Evolutionary conservation across 2,888 invertebrate species (phyloP).

Genomic region (Hirtodrosophila histrioides): DNA sequence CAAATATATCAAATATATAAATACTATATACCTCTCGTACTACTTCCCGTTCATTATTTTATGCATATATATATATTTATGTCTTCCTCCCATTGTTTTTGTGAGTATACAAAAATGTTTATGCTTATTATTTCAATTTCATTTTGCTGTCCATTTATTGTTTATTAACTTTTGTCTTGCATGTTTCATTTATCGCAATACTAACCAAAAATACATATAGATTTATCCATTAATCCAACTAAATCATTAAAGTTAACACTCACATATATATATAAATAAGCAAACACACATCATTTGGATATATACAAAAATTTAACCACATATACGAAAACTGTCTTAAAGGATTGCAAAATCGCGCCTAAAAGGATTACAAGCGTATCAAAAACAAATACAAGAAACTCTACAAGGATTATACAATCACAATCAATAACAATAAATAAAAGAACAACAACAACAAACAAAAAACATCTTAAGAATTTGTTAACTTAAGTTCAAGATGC

Average conservation of each 20-base stretch:
- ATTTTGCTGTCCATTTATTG: constrained; percentile 14
- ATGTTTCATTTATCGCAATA: constrained; percentile 13
- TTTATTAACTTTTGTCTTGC: neutral
- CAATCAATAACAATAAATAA: constrained; percentile 3
- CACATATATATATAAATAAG: neutral
- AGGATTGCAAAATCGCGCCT: constrained; percentile 38
- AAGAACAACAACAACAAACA: constrained; percentile 7
- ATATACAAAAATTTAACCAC: constrained; percentile 27
- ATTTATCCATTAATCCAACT: neutral
- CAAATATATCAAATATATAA: constrained; percentile 23
- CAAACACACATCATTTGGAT: constrained; percentile 13
- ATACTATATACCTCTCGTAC: constrained; percentile 54
- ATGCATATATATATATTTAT: constrained; percentile 66
- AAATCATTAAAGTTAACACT: constrained; percentile 1
- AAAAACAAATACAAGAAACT: constrained; percentile 9
- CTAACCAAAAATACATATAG: too few relatives aligned
- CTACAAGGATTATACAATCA: constrained; percentile 48
- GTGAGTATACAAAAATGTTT: constrained; percentile 79
- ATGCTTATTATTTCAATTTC: constrained; percentile 54
- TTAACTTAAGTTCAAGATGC: constrained; percentile 44
- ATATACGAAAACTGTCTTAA: constrained; percentile 54
- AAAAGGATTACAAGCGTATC: constrained; percentile 39
- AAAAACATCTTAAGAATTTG: constrained; percentile 24
- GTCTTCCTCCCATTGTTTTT: constrained; percentile 75
- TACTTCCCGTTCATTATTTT: constrained; percentile 74